These are phyloP conservation scores for Amazona guildingii DNA, from an alignment of 2,113 vertebrate genomes.

Conservation along the genomic window DNA sequence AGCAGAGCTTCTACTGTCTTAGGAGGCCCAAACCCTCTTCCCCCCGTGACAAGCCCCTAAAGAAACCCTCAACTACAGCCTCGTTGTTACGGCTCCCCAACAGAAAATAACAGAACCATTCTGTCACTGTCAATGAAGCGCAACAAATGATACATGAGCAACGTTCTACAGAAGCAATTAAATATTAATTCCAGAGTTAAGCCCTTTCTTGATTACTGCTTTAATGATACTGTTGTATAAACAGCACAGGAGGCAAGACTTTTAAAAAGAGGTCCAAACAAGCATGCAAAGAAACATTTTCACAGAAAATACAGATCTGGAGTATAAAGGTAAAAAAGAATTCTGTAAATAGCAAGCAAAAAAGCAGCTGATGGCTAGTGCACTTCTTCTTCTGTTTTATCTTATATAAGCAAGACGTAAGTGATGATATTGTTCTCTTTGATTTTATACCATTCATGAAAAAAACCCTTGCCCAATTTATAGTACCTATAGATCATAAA, in stretches of 20 bases:
- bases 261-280: neutral
- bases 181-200: slow-evolving; percentile 54
- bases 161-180: slow-evolving; percentile 42
- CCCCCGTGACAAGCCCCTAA: neutral
- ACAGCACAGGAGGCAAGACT: neutral
- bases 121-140: neutral
- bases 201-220: slow-evolving; percentile 55
- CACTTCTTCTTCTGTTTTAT: neutral
- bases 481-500: neutral
- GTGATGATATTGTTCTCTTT: neutral
- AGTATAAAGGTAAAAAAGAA: neutral
- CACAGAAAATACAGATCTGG: neutral
- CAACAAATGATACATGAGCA: neutral
- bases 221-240: slow-evolving; percentile 32
- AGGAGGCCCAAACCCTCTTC: neutral
- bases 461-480: neutral
- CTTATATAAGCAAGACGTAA: neutral
- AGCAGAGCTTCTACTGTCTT: neutral
- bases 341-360: neutral
- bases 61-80: neutral
- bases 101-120: neutral
- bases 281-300: neutral
- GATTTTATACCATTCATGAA: neutral
- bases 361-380: neutral
- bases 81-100: fast-evolving